Percentiles rank a stretch among this genome's conserved stretches.
phyloP scores from a whole-genome alignment of 2,113 vertebrate species.

The Scomber colias region DNA sequence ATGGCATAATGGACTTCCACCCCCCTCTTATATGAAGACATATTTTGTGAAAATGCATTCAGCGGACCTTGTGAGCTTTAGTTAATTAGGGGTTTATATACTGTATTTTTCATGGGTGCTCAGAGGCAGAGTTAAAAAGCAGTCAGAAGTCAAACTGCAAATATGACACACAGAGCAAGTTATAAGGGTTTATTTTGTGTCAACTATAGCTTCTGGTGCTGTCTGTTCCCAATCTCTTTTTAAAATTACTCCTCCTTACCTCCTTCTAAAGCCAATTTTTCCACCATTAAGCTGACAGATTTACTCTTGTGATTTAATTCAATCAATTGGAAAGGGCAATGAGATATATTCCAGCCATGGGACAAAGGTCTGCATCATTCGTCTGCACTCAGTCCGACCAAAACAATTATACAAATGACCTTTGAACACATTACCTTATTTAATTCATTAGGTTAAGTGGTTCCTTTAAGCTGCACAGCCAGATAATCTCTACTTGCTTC shows the following conservation, averaged over 20 bases:
- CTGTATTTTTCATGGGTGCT: constrained; percentile 40
- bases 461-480: constrained; percentile 52
- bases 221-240: constrained; percentile 51
- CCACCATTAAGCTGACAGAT: constrained; percentile 79
- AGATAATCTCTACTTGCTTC: constrained; percentile 50
- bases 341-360: constrained; percentile 73
- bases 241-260: constrained; percentile 52
- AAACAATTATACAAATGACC: constrained; percentile 88
- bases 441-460: constrained; percentile 85
- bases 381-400: constrained; percentile 62
- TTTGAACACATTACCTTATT: constrained; percentile 78
- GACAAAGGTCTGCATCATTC: constrained; percentile 75
- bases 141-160: constrained; percentile 54
- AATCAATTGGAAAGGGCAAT: constrained; percentile 71
- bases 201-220: constrained; percentile 32
- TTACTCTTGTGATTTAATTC: constrained; percentile 80
- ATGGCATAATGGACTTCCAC: constrained; percentile 20
- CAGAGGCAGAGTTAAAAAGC: constrained; percentile 44
- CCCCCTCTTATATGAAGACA: constrained; percentile 16
- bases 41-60: constrained; percentile 36
- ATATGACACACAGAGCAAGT: constrained; percentile 26
- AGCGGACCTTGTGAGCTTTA: constrained; percentile 17
- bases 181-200: constrained; percentile 43
- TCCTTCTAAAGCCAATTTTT: constrained; percentile 69
- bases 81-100: constrained; percentile 54